Evolutionary conservation across 2,113 vertebrate species (phyloP).

Genomic region (Apteryx mantelli): DNA sequence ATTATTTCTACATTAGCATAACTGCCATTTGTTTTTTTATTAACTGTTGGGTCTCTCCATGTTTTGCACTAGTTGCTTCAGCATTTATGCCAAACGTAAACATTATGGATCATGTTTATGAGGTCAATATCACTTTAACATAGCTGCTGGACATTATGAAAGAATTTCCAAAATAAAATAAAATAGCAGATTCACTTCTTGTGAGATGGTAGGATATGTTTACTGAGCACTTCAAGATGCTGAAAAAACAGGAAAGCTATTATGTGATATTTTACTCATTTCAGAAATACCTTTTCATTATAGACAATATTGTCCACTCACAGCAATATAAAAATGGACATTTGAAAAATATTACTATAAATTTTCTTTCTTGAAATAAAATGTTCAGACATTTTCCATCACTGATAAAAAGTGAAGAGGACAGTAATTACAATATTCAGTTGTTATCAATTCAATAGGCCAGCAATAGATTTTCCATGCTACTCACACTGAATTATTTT

Average conservation of each 20-base stretch:
- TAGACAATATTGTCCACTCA: not conserved
- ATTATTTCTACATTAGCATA: slow-evolving; percentile 1
- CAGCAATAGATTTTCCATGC: not conserved
- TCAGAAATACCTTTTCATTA: slow-evolving; percentile 33
- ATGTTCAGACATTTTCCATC: not conserved
- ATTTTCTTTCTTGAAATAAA: not conserved
- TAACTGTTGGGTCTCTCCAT: not conserved
- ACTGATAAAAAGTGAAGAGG: not conserved
- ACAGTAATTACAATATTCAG: not conserved
- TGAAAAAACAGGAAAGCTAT: not conserved
- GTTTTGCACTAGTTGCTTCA: not conserved
- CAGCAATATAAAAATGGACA: not conserved
- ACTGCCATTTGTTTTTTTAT: not conserved
- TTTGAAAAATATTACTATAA: not conserved
- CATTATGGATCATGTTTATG: not conserved
- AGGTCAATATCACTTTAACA: slow-evolving; percentile 19
- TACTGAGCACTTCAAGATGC: slow-evolving; percentile 11
- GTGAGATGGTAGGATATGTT: slow-evolving; percentile 19
- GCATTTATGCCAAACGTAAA: slow-evolving; percentile 11
- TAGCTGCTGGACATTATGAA: slow-evolving; percentile 20
- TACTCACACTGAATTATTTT: not conserved
- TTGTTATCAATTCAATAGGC: not conserved
- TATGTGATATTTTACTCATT: not conserved
- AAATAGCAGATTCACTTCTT: slow-evolving; percentile 36
- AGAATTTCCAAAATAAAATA: not conserved